Base-by-base conservation (phyloP, 1,140 invertebrate genomes). In the Cydia pomonella region DNA sequence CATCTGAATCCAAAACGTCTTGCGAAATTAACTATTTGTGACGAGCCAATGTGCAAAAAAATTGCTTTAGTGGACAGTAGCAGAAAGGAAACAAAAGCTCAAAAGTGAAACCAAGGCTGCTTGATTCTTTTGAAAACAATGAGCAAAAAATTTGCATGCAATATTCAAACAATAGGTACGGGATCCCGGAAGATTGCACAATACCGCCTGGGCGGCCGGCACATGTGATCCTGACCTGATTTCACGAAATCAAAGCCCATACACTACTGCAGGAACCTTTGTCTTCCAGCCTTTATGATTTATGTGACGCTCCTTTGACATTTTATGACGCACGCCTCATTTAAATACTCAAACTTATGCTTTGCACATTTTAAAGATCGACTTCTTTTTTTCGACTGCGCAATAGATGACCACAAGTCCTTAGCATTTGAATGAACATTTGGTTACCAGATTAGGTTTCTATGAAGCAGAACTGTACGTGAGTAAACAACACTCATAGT, bases 151-250 rank as follows among this genome's bases (percentile, higher is more conserved):
- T 78, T 88, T 81, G 88, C 86, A 85, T 83, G 83, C 79, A 64
- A 74, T 78, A 71, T 78, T 72, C 64, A 47, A 47, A 85, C 80
- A 84, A 87, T 78, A 76, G 80, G 44, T 71, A 77, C 59, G 21
- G 74, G 79, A 86, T 88, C 86, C 89, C 88, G 91, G 90, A 91
- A 93, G 88, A 88, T 90, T 92, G 87, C 85, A 92, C 89, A 92
- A 93, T 86, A 79, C 38, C 44, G 41, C 84, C 87, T 78, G 84
- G 77, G 74, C 75, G 82, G 78, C 87, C 82, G 84, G 87, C 91
- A 92, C 91, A 92, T 93, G 91, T 92, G 88, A 91, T 91, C 84
- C 85, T 92, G 90, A 92, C 90, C 91, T 90, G 86, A 90, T 93
- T 91, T 91, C 69, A 81, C 81, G 81, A 90, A 89, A 84, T 82